Base-by-base conservation (phyloP, 2,888 invertebrate genomes). In the Ligdia adustata region DNA sequence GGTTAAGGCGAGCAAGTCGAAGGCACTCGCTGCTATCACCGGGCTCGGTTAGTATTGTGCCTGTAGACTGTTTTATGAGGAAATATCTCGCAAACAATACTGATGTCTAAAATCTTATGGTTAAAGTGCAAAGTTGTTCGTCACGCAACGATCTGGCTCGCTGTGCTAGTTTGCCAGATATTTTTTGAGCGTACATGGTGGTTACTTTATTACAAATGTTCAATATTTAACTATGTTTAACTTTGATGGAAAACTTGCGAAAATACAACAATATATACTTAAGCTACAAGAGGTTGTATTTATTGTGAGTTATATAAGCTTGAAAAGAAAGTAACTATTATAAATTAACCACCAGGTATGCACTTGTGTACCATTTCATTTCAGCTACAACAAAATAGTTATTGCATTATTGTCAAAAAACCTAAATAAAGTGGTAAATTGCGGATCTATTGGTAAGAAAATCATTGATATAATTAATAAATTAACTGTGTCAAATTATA, bases 1-100 rank as follows among this genome's bases (percentile, higher is more conserved):
- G 79, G 88, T 94, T 92, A 90, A 88, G 79, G 89, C 89, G 69
- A 94, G 93, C 93, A 95, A 95, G 94, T 94, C 94, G 91, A 93
- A 93, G 91, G 96, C 96, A 91, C 94, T 96, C 92, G 95, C 97
- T 91, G 95, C 97, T 92, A 94, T 97, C 92, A 94, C 94, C 75
- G 95, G 95, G 83, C 94, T 98, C 82, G 97, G 97, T 98, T 93
- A 98, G 97, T 97, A 63, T 43, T 60, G 47, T 58, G 74, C 72
- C 40, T 45, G 20, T 3, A 14, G 32, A 9, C 39, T 1, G 15
- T 39, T 24, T 5, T 4, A 16, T 3, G 7, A 22, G 22, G 22
- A 1, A 22, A 22, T 22, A 7, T 22, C 6, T 22, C 3, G 22
- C 7, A 6, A 22, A 22, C n/a, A n/a, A 18, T 18, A 18, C 18